Evolutionary conservation across 2,113 vertebrate species (phyloP), one percentile per base, ranked within the genome.

Genomic region (Archocentrus centrarchus): DNA sequence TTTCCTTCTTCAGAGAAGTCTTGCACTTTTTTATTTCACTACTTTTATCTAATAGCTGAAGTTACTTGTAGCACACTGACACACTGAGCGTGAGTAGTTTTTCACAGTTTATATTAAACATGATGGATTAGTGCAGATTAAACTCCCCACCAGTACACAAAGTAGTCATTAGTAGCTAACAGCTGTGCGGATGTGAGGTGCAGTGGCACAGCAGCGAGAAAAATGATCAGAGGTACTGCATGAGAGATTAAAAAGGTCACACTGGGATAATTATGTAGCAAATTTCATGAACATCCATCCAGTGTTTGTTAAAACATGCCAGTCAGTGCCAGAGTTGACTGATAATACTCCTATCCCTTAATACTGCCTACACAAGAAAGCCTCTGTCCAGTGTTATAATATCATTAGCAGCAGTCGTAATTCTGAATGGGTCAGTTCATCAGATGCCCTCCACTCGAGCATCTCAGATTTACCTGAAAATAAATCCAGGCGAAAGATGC

Each of bases 41-140:
- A 18, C 6, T 55, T 73, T 73, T 14, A 9, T 55, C 47, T 73
- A 73, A 14, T 11, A 73, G 18, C 66, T 55, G 32, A 30, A 73
- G 0, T 4, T 73, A 18, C 47, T 73, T 73, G 27, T 73, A 2
- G 50, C 66, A 73, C 44, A 53, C 47, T 32, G 27, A 32, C 10
- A 39, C 30, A 30, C 30, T 30, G 37, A 10, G 37, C 10, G 37
- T 39, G 37, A 10, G 37, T 55, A 55, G 47, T 35, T 73, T 1
- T 55, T 73, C 27, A 73, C 24, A 73, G 27, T 73, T 55, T 13
- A 73, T 55, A 73, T 73, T 55, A 73, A 73, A 73, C 55, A 55
- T 55, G 27, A 73, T 32, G 27, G 47, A 73, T 73, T 73, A 73
- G 10, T 1, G 4, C 68, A 73, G 11, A 55, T 73, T 73, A 55